phyloP scores from a whole-genome alignment of 2,888 invertebrate species.

The Eulithis testata region DNA sequence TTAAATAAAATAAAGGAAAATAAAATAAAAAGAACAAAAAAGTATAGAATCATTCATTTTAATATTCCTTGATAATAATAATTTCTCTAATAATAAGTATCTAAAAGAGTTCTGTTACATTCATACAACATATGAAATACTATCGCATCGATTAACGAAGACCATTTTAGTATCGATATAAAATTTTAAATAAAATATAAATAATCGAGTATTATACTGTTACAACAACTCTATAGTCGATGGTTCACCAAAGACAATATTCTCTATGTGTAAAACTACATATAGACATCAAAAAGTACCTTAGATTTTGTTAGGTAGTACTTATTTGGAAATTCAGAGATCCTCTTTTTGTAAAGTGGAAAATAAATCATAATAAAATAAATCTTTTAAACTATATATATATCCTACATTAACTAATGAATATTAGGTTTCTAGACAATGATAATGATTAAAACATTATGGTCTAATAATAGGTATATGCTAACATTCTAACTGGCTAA shows the following conservation, averaged over 20 bases:
- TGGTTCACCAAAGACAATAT: conserved; percentile 77
- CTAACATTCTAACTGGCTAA: conserved; percentile 35
- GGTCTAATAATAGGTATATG: conserved; percentile 29
- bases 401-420: conserved; percentile 31
- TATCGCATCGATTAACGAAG: conserved; percentile 76
- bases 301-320: conserved; percentile 49
- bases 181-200: conserved; percentile 81
- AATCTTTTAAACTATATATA: conserved; percentile 54
- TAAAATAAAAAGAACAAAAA: conserved; percentile 47
- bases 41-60: conserved; percentile 78
- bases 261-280: conserved; percentile 46
- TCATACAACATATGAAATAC: conserved; percentile 69
- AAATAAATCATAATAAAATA: conserved; percentile 54
- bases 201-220: conserved; percentile 82
- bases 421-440: conserved; percentile 28
- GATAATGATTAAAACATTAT: conserved; percentile 34
- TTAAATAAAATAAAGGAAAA: conserved; percentile 31
- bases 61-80: conserved; percentile 77
- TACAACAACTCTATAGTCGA: conserved; percentile 76
- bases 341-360: conserved; percentile 66
- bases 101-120: conserved; percentile 77
- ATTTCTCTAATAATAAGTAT: conserved; percentile 70
- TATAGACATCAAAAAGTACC: conserved; percentile 48
- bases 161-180: conserved; percentile 66
- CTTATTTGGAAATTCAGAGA: conserved; percentile 68